Evolutionary conservation across 2,888 invertebrate genomes (phyloP).

Genomic region (Nemurella pictetii): DNA sequence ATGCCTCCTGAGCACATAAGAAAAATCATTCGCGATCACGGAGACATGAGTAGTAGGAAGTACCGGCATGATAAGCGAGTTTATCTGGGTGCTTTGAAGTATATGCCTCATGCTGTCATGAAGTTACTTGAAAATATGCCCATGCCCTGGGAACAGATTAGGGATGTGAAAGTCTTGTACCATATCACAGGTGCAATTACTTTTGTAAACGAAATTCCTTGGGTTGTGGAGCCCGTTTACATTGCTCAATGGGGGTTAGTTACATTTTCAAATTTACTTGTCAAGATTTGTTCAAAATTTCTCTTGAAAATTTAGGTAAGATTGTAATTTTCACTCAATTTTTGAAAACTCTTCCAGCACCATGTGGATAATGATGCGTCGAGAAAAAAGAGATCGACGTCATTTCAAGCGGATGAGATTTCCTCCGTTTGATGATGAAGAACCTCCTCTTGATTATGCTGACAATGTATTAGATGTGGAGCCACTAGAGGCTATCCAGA

Average conservation of each 20-base stretch:
- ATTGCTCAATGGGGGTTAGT: slow-evolving; percentile 98
- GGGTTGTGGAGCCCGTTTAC: slow-evolving; percentile 99
- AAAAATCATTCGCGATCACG: slow-evolving; percentile 98
- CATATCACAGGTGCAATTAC: slow-evolving; percentile 99
- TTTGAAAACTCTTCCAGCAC: too few species aligned
- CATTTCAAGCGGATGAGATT: slow-evolving; percentile 99
- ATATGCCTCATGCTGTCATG: slow-evolving; percentile 99
- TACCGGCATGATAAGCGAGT: slow-evolving; percentile 98
- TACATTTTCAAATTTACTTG: slow-evolving; percentile 3
- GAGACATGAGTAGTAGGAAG: slow-evolving; percentile 99
- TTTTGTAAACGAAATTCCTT: slow-evolving; percentile 99
- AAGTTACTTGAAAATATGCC: slow-evolving; percentile 99
- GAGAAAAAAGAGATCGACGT: slow-evolving; percentile 96
- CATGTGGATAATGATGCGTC: slow-evolving; percentile 99
- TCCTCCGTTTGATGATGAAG: slow-evolving; percentile 99
- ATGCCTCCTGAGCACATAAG: slow-evolving; percentile 99
- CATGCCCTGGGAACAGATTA: slow-evolving; percentile 99
- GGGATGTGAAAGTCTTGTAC: slow-evolving; percentile 96
- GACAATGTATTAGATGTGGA: slow-evolving; percentile 99
- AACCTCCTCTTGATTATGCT: slow-evolving; percentile 98
- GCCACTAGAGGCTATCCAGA: slow-evolving; percentile 97
- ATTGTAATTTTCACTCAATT: too few species aligned
- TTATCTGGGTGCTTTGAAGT: slow-evolving; percentile 95
- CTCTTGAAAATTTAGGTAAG: not conserved
- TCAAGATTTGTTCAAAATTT: not conserved